Evolutionary conservation across 1,140 invertebrate genomes (phyloP), one percentile per base, ranked within the genome.

Genomic region (Drosophila orosa): DNA sequence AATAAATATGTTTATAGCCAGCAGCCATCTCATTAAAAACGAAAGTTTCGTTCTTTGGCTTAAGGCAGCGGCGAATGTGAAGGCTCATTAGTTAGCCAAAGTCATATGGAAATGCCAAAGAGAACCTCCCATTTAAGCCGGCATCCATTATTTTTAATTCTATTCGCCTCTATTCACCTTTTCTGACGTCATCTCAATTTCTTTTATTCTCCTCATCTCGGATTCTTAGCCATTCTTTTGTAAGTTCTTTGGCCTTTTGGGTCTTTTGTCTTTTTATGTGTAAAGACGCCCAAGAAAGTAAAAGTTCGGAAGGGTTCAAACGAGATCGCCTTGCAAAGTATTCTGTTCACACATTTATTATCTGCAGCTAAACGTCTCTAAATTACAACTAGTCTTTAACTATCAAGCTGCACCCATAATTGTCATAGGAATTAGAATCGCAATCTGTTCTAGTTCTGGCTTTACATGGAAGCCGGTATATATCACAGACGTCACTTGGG

Each of bases 1-100:
- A 78, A 69, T 40, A 72, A 65, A 76, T 66, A 74, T 74, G 44
- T 74, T 76, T 72, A 58, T 57, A 37, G 54, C 61, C 44, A 42
- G 56, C 62, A 55, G 72, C 76, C 59, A 79, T 71, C 84, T 87
- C 83, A 87, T 87, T 86, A 86, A 86, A 86, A 86, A 87, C 74
- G 83, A 86, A 86, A 86, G 83, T 86, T 79, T 83, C 79, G 42
- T 71, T 72, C 58, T 71, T 68, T 52, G 29, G 48, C 17, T 22
- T 52, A 15, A 31, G 45, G 40, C 52, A 69, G 68, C 19, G 61
- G 48, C 45, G 61, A n/a, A n/a, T n/a, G n/a, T n/a, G n/a, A n/a
- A n/a, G n/a, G 39, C 79, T 86, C 67, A 86, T 86, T 86, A 86
- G 87, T 89, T 86, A 80, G 60, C 62, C 79, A 82, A 68, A 50